phyloP scores from a whole-genome alignment of 2,888 invertebrate genomes.

The Drosophila setosimentum region DNA sequence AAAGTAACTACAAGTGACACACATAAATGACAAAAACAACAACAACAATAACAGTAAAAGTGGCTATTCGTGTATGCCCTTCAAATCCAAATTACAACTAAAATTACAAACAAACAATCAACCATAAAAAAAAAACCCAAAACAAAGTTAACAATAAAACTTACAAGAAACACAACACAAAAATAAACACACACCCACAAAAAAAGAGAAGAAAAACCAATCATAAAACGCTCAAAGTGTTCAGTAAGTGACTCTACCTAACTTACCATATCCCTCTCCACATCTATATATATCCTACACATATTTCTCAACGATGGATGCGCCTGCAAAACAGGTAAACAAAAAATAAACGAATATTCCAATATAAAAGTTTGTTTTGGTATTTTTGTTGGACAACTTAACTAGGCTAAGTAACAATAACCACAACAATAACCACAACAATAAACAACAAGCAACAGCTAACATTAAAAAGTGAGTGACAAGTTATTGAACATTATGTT shows the following conservation, averaged over 20 bases:
- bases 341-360: conserved; percentile 43
- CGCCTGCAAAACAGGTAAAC: conserved; percentile 77
- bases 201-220: conserved; percentile 2
- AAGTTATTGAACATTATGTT: conserved; percentile 65
- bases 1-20: conserved; percentile 52
- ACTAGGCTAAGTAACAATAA: conserved; percentile 70
- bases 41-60: conserved; percentile 23
- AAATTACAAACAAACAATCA: conserved; percentile 24
- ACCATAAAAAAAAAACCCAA: conserved; percentile 28
- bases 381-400: conserved; percentile 59
- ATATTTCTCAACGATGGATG: conserved; percentile 71
- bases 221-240: conserved; percentile 41
- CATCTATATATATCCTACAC: conserved; percentile 10
- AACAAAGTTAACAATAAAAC: conserved; percentile 55
- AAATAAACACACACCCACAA: conserved; percentile 48
- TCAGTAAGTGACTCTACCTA: conserved; percentile 35
- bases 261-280: conserved; percentile 11
- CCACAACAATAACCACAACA: conserved; percentile 53
- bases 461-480: conserved; percentile 66
- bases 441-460: conserved; percentile 16
- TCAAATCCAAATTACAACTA: conserved; percentile 59
- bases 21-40: conserved; percentile 29
- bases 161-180: conserved; percentile 17
- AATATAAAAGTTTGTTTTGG: conserved; percentile 41
- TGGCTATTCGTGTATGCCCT: conserved; percentile 55